Percentiles rank a stretch among this genome's conserved stretches.
phyloP scores from a whole-genome alignment of 2,888 invertebrate genomes.

The Trichopoda pennipes region DNA sequence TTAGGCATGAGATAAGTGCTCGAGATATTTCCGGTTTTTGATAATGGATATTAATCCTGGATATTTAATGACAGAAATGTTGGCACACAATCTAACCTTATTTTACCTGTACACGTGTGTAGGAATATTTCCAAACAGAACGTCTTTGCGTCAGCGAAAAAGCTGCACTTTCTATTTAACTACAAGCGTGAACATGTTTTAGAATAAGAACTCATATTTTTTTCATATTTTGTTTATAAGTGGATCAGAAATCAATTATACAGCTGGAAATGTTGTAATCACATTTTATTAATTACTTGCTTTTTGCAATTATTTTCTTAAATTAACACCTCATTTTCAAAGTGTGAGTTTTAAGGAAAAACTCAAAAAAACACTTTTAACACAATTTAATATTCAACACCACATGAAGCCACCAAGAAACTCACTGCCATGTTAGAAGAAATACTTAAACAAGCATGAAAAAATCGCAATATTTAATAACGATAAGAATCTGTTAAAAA shows the following conservation, averaged over 20 bases:
- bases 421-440: conserved; percentile 3
- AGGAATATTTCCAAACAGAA: too few species aligned
- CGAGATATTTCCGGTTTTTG: too few species aligned
- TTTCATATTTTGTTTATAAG: not conserved
- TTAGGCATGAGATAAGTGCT: too few species aligned
- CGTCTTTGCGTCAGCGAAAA: too few species aligned
- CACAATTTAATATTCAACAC: conserved; percentile 40
- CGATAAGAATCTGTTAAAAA: conserved; percentile 60
- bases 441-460: conserved; percentile 16
- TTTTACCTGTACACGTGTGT: too few species aligned
- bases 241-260: not conserved
- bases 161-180: not conserved
- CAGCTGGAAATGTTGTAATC: conserved; percentile 1
- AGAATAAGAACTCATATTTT: not conserved
- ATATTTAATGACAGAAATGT: too few species aligned
- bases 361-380: not conserved
- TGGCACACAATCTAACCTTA: too few species aligned
- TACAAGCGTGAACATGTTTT: not conserved
- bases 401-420: conserved; percentile 26
- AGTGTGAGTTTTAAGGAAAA: conserved; percentile 31
- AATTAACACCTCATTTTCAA: conserved; percentile 65
- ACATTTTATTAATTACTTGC: conserved; percentile 40
- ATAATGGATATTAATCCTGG: too few species aligned
- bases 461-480: conserved; percentile 34
- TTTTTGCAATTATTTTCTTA: conserved; percentile 45